Evolutionary conservation across 2,797 vertebrate genomes (phyloP).

Genomic region (Myiotriccus ornatus): DNA sequence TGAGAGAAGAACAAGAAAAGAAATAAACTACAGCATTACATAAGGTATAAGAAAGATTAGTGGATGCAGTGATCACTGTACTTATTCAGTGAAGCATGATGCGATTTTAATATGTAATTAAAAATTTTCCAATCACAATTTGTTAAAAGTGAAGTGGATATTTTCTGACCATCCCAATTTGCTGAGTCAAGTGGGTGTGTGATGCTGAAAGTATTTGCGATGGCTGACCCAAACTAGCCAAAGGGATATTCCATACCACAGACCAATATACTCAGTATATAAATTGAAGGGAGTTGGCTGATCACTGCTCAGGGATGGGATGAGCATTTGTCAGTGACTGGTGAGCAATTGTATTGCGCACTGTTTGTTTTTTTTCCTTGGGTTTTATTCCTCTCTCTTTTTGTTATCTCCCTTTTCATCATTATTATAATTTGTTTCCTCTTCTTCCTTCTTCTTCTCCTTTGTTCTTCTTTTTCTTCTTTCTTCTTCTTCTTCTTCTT

Average conservation of each 20-base stretch:
- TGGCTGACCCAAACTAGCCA: neutral
- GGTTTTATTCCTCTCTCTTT: neutral
- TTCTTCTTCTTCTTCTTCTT: neutral
- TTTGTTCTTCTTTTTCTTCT: too few species aligned
- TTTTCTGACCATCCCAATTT: neutral
- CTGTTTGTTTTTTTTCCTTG: neutral
- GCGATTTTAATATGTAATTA: neutral
- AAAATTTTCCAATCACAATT: neutral
- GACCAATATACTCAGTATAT: accelerated
- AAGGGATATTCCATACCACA: accelerated
- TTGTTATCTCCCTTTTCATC: neutral
- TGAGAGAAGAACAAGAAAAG: neutral
- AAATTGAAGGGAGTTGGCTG: accelerated
- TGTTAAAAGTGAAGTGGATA: neutral
- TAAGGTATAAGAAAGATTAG: neutral
- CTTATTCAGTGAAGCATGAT: neutral
- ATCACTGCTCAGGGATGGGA: accelerated
- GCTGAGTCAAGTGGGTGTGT: neutral
- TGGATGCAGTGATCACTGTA: neutral
- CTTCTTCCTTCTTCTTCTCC: neutral
- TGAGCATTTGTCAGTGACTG: neutral
- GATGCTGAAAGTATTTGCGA: neutral
- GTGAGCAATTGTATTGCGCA: neutral
- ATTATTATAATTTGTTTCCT: neutral
- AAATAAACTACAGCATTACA: neutral